phyloP scores from a whole-genome alignment of 1,140 invertebrate genomes.

The Campoletis sonorensis region DNA sequence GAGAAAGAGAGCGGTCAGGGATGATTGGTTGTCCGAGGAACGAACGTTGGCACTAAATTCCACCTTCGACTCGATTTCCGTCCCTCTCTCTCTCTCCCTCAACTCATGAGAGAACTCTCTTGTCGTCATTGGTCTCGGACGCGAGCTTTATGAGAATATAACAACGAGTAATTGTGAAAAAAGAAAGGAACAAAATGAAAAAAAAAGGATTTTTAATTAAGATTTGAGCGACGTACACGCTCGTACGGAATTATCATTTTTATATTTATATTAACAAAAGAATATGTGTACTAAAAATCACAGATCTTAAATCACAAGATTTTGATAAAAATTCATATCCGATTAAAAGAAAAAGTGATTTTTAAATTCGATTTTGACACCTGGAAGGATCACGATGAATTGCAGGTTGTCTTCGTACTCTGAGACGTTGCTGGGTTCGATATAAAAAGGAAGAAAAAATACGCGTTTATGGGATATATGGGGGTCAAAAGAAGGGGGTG shows the following conservation, averaged over 20 bases:
- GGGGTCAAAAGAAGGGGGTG: background rate
- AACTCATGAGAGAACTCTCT: background rate
- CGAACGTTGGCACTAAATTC: slow-evolving; percentile 57
- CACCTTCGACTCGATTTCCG: slow-evolving; percentile 48
- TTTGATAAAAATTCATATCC: no score
- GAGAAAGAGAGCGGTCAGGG: slow-evolving; percentile 35
- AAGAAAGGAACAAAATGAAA: background rate
- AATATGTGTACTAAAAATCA: no score
- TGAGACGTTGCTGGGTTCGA: background rate
- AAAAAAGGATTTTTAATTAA: no score
- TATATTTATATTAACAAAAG: no score
- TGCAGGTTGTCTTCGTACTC: background rate
- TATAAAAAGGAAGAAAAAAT: background rate
- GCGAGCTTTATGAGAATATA: slow-evolving; percentile 10
- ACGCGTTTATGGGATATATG: background rate
- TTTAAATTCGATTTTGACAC: background rate
- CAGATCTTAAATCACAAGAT: no score
- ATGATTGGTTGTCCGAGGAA: slow-evolving; percentile 58
- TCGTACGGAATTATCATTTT: no score
- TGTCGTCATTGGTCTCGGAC: background rate
- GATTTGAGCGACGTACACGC: no score
- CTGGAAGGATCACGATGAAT: background rate
- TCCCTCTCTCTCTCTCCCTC: background rate
- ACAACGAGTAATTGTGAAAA: slow-evolving; percentile 13
- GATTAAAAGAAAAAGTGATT: no score